Base-by-base conservation (phyloP, 2,797 vertebrate species). In the Acrossocheilus fasciatus region DNA sequence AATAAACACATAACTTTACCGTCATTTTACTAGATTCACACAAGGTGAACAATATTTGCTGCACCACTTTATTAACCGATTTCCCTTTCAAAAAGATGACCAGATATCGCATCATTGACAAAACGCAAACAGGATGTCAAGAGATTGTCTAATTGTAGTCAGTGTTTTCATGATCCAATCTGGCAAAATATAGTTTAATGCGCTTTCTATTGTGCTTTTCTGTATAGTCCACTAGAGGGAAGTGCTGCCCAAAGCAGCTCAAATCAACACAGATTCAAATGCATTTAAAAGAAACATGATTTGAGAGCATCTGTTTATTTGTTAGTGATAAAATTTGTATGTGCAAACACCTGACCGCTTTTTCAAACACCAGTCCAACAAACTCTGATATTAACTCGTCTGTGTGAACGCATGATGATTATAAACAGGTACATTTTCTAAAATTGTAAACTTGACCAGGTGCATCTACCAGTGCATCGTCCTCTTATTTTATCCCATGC, bases 211-310 rank as follows among this genome's bases (percentile, higher is more conserved):
- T 11, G 68, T 75, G 54, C 39, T 30, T 74, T 45, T 12, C 82
- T 62, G 26, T n/a, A 10, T 11, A 23, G 66, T 79, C 76, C 84
- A 85, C 76, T 62, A 80, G 84, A 85, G 66, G 84, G 84, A 70
- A 73, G 34, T 15, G 4, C 59, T 41, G 15, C 10, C 47, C 15
- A 1, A 30, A 2, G 17, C 43, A 15, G 43, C 18, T 50, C 34
- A 12, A 76, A 69, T 12, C n/a, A 14, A 45, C 41, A 45, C 0
- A 39, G 12, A 75, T 36, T 18, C 1, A 75, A 50, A 76, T 2
- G 11, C 12, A 47, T 77, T 83, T 52, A 9, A 39, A 80, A 30
- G 11, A 14, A 26, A 79, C 20, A n/a, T n/a, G 23, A n/a, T 54
- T 50, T 59, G 1, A 45, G 36, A 34, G 20, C 1, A 34, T 80